Evolutionary conservation across 1,140 invertebrate species (phyloP), one percentile per base, ranked within the genome.

Genomic region (Drosophila pandora): DNA sequence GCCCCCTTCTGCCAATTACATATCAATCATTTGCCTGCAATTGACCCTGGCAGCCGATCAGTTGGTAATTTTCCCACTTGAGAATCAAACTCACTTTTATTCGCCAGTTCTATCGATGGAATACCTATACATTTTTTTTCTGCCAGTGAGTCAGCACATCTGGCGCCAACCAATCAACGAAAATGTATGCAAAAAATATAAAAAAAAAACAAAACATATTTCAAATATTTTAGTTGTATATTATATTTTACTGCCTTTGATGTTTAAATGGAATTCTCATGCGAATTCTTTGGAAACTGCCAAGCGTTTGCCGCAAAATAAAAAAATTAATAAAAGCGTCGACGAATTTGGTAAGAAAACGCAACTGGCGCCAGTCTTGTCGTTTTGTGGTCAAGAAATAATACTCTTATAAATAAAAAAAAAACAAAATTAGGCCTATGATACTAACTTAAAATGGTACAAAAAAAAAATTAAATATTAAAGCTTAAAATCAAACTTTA

Each of bases 211-310:
- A 39, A 74, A 63, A 37, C 2, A 37, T 50, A 75, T 76, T 45
- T 55, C 3, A 75, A 76, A 65, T 71, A 56, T 80, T 61, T 52
- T 56, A 56, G 41, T 58, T 63, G 39, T 37, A 30, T 53, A 61
- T 64, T 50, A 41, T 17, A 39, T 23, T 52, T 54, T 13, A 43
- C 5, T 28, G 17, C 23, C 22, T 32, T 47, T 52, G 41, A 21
- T 45, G 49, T 50, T 64, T 58, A 37, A 63, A 54, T 65, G 58
- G 73, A 85, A 85, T 87, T 87, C 81, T 81, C 67, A 56, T 64
- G 77, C 82, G 43, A 67, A 78, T 85, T 87, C 82, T 81, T 81
- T 64, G 82, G 74, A 87, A 87, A 85, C 79, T 74, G 70, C 81
- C 25, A 58, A 76, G 54, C 63, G 73, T 45, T 45, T 50, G 56